Conservation (phyloP, 2,113 vertebrate species). For the Thalassarche chlororhynchos region DNA sequence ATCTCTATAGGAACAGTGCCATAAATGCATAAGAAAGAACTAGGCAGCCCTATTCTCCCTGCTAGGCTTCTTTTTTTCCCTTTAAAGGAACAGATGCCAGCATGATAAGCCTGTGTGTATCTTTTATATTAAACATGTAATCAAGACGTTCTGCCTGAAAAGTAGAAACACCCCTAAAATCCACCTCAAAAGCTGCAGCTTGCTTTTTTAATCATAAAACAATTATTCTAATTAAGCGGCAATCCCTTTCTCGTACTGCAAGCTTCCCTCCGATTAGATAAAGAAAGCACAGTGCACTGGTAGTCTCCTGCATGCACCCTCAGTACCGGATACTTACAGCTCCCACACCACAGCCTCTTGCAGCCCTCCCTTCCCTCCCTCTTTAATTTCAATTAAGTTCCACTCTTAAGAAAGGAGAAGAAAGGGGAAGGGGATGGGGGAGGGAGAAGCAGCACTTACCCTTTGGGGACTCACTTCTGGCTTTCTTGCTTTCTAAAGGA, state of each 20-base stretch:
- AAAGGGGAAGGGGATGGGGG: slow-evolving; percentile 31
- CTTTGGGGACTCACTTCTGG: slow-evolving; percentile 91
- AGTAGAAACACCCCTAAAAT: background rate
- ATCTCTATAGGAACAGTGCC: slow-evolving; percentile 58
- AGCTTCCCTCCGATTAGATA: background rate
- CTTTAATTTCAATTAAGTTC: slow-evolving; percentile 21
- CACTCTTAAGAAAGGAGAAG: slow-evolving; percentile 31
- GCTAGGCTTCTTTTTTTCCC: slow-evolving; percentile 19
- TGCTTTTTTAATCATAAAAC: background rate
- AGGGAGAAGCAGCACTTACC: slow-evolving; percentile 77
- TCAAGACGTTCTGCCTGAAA: background rate
- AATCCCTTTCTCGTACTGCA: background rate
- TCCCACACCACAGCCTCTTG: background rate
- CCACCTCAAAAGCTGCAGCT: background rate
- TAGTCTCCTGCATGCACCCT: slow-evolving; percentile 33
- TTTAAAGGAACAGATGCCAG: slow-evolving; percentile 67
- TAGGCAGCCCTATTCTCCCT: slow-evolving; percentile 38
- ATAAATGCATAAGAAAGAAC: slow-evolving; percentile 21
- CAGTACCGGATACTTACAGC: background rate
- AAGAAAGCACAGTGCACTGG: background rate
- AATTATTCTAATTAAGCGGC: slow-evolving; percentile 50
- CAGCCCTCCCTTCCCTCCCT: background rate
- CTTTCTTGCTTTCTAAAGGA: slow-evolving; percentile 91
- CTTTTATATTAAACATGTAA: background rate
- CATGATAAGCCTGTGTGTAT: background rate